Evolutionary conservation across 2,797 vertebrate species (phyloP).

Genomic region (Etheostoma perlongum): DNA sequence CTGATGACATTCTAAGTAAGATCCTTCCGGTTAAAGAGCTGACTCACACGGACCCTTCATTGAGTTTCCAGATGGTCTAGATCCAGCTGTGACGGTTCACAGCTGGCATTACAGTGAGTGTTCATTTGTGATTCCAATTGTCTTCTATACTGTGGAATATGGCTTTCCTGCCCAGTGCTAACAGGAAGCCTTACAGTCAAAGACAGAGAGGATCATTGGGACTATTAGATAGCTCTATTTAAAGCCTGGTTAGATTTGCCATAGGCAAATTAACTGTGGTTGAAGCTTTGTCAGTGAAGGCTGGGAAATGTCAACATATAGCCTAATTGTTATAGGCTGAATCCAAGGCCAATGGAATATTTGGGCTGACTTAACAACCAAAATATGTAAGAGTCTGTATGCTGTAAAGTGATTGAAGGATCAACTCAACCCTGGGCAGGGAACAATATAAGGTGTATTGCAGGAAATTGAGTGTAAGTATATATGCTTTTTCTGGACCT

Average conservation of each 20-base stretch:
- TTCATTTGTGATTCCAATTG: neutral
- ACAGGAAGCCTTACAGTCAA: neutral
- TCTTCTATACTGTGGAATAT: neutral
- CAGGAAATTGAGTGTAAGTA: too few relatives aligned
- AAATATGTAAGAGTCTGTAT: too few relatives aligned
- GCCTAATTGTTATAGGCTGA: neutral
- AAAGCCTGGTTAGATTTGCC: neutral
- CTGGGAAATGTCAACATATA: neutral
- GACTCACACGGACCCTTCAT: constrained; percentile 26
- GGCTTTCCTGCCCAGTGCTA: neutral
- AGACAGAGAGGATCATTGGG: neutral
- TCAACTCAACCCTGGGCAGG: too few relatives aligned
- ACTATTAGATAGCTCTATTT: neutral
- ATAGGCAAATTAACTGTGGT: neutral
- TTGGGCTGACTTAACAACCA: neutral
- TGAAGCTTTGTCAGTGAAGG: neutral
- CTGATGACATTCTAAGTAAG: constrained; percentile 18
- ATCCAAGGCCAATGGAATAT: neutral
- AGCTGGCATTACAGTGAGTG: constrained; percentile 12
- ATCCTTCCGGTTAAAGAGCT: constrained; percentile 20
- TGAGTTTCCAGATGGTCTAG: constrained; percentile 5
- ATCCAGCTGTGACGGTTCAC: constrained; percentile 24
- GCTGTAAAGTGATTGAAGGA: neutral
- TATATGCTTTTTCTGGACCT: too few relatives aligned
- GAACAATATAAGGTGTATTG: too few relatives aligned